Evolutionary conservation across 2,797 vertebrate genomes (phyloP).

Genomic region (Tapera naevia): DNA sequence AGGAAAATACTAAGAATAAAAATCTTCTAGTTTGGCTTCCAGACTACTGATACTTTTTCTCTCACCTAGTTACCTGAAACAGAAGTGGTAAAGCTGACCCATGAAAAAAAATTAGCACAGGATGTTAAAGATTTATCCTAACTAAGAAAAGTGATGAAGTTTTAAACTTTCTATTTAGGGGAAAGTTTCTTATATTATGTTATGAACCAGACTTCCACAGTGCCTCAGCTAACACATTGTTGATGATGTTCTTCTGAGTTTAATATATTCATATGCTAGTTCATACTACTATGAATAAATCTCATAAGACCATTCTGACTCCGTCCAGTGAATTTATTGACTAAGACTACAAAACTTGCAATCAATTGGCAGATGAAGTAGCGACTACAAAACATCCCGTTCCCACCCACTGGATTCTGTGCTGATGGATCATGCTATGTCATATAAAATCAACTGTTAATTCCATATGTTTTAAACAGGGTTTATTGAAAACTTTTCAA

Average conservation of each 20-base stretch:
- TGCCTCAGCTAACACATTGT: not conserved
- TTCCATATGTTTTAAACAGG: not conserved
- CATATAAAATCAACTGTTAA: not conserved
- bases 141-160: not conserved
- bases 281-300: constrained; percentile 32
- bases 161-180: constrained; percentile 10
- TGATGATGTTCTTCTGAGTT: not conserved
- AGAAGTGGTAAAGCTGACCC: not conserved
- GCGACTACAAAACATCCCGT: not conserved
- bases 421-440: not conserved
- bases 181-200: not conserved
- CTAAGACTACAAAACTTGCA: not conserved
- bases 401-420: not conserved
- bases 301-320: constrained; percentile 40
- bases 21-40: not conserved
- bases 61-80: constrained; percentile 14
- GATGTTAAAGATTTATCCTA: not conserved
- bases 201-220: not conserved
- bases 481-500: not conserved
- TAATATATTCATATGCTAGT: not conserved
- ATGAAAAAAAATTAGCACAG: not conserved
- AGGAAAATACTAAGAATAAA: constrained; percentile 45
- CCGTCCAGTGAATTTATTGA: constrained; percentile 26
- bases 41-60: not conserved
- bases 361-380: not conserved